Conservation (phyloP, 2,797 vertebrate genomes). For the Gambusia yucatana region DNA sequence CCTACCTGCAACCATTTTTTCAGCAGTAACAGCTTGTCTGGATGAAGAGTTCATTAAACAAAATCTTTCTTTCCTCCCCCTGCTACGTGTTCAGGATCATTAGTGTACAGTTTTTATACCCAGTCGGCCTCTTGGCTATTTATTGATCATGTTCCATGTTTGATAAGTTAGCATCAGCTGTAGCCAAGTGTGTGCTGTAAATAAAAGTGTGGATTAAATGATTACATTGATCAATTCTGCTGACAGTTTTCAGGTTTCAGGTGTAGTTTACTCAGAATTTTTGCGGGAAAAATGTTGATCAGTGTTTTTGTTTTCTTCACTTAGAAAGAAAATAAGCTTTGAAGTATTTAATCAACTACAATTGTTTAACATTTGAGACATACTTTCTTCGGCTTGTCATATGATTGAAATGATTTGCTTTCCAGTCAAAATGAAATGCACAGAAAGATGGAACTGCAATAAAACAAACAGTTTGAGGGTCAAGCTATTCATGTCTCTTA, state of each 20-base stretch:
- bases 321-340: too few species aligned
- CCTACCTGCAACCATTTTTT: constrained; percentile 13
- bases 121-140: constrained; percentile 27
- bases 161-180: constrained; percentile 51
- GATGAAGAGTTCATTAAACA: constrained; percentile 12
- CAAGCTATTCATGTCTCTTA: constrained; percentile 4
- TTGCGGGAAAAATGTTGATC: not conserved
- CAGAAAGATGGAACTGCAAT: constrained; percentile 16
- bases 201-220: constrained; percentile 51
- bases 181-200: constrained; percentile 43
- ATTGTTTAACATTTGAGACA: not conserved
- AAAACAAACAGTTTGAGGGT: not conserved
- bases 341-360: not conserved
- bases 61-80: not conserved
- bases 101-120: constrained; percentile 33
- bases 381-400: not conserved
- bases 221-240: constrained; percentile 35
- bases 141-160: constrained; percentile 43
- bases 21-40: constrained; percentile 2
- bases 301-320: not conserved
- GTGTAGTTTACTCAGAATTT: not conserved
- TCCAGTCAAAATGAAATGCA: not conserved
- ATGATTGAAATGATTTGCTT: not conserved
- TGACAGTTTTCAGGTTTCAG: constrained; percentile 30
- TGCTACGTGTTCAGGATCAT: constrained; percentile 18